Conservation (phyloP, 2,888 invertebrate species). For the Ceramica pisi region DNA sequence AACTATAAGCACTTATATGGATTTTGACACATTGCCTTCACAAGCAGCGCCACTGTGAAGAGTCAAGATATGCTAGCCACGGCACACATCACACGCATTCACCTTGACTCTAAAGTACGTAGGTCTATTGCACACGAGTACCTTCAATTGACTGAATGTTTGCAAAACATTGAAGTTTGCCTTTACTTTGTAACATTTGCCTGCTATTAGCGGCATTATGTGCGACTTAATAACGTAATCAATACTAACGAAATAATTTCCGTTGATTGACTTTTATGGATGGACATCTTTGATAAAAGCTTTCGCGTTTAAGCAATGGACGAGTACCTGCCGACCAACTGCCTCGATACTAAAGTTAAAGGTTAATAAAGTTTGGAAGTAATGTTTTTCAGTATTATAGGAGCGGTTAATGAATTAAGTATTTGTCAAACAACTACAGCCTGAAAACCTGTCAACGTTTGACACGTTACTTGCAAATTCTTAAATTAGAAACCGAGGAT, state of each 20-base stretch:
- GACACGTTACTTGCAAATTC: not conserved
- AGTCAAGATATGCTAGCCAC: conserved; percentile 33
- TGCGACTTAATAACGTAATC: conserved; percentile 53
- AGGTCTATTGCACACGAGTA: conserved; percentile 65
- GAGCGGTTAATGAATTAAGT: not conserved
- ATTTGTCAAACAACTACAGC: not conserved
- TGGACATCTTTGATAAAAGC: conserved; percentile 38
- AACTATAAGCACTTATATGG: conserved; percentile 3
- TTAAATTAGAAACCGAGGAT: not conserved
- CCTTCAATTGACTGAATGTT: conserved; percentile 63
- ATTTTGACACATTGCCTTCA: conserved; percentile 4
- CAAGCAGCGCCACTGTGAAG: conserved; percentile 4
- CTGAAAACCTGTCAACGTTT: not conserved
- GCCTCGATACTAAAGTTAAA: not conserved
- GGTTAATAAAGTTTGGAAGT: not conserved
- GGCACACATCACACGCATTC: conserved; percentile 65
- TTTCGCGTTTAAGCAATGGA: conserved; percentile 41
- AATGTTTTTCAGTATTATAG: not conserved
- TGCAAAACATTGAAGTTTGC: conserved; percentile 63
- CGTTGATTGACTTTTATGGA: conserved; percentile 60
- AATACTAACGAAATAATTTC: conserved; percentile 52
- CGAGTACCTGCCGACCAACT: not conserved
- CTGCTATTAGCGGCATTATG: conserved; percentile 56
- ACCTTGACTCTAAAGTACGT: conserved; percentile 76
- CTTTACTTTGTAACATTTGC: conserved; percentile 58